Base-by-base conservation (phyloP, 2,113 vertebrate species). In the Amphiprion ocellaris region DNA sequence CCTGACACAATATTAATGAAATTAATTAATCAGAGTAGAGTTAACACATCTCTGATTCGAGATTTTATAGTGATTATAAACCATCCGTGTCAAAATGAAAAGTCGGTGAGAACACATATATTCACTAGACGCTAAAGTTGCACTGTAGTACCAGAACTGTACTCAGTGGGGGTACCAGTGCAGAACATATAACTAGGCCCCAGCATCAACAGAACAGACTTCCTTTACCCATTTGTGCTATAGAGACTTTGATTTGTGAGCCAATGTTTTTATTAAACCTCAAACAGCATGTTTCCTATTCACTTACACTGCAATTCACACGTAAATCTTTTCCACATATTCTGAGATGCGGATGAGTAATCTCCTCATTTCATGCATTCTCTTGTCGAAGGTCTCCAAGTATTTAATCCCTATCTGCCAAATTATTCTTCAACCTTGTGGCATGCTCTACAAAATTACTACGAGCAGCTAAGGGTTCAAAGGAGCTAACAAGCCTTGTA, bases 401-500 rank as follows among this genome's bases (percentile, higher is more conserved):
- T 59, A 54, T 77, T 77, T 73, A 85, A 85, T 73, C 73, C 59
- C 47, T 44, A 28, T 56, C 19, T 0, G 3, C 23, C 53, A 54
- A 74, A 73, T 85, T 55, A 82, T 81, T 73, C 56, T 50, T 81
- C 73, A 80, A 89, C 79, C 62, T 79, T 58, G 47, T 67, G 69
- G 53, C 49, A 5, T 19, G 62, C 64, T 52, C 64, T 39, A 46
- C 63, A 79, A 79, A 91, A 83, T 65, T 61, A 63, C 81, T 37
- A 64, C 2, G 19, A 77, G 72, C 52, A 54, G 54, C 30, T 49
- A 11, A 64, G 70, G 86, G 79, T 90, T 92, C 81, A 82, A 68
- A 81, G 60, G 69, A 80, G 88, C 69, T 87, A 92, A 93, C 76
- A 69, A 88, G 41, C 72, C 83, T 63, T 89, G 88, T 93, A 92